These are phyloP conservation scores for Syngnathus typhle DNA, from an alignment of 2,113 vertebrate species.

Conservation along the genomic window DNA sequence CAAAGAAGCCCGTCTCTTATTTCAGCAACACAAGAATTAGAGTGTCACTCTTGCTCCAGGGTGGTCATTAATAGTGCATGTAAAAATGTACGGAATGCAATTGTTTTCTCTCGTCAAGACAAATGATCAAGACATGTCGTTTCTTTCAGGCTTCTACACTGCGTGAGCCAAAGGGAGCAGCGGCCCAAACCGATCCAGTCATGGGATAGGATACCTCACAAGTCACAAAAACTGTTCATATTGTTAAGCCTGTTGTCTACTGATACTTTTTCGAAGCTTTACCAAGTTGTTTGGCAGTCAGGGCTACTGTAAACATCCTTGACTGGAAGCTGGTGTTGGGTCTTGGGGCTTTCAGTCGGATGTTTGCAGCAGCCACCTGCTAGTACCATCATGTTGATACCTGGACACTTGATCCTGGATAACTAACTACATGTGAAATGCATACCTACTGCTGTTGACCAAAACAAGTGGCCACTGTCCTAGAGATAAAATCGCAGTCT, in stretches of 20 bases:
- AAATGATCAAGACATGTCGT: not conserved
- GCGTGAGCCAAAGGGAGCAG: not conserved
- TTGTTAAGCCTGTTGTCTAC: not conserved
- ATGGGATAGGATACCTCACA: not conserved
- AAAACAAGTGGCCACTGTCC: too few species aligned
- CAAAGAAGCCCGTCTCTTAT: too few species aligned
- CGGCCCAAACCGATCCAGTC: not conserved
- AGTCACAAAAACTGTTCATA: not conserved
- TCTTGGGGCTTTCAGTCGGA: constrained; percentile 97
- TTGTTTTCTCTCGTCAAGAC: not conserved
- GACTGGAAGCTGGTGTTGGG: constrained; percentile 94
- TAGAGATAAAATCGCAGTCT: too few species aligned
- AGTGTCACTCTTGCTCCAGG: not conserved
- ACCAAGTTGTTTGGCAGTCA: constrained; percentile 60
- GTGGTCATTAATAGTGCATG: not conserved
- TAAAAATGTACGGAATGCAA: not conserved
- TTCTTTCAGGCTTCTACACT: constrained; percentile 3
- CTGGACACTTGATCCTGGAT: not conserved
- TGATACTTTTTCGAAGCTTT: not conserved
- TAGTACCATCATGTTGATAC: constrained; percentile 67
- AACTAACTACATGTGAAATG: not conserved
- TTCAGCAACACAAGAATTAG: too few species aligned
- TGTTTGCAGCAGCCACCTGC: constrained; percentile 99
- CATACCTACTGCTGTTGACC: not conserved
- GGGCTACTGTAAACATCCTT: constrained; percentile 99